Evolutionary conservation across 2,797 vertebrate genomes (phyloP), one percentile per base, ranked within the genome.

Genomic region (Coregonus suidteri): DNA sequence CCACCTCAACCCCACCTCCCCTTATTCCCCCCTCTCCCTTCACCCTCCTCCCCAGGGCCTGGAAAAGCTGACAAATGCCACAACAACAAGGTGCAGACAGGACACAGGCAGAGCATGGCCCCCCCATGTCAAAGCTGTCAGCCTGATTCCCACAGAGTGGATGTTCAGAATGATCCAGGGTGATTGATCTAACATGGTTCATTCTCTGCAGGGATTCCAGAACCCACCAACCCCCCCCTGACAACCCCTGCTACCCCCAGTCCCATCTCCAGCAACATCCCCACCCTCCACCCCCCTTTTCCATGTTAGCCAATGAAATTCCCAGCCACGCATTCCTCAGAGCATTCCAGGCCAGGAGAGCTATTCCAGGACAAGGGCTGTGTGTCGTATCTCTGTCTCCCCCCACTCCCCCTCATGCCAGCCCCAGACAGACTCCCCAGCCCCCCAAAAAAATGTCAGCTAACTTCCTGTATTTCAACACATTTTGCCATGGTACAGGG

Each of bases 61-160:
- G 78, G 75, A 79, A 87, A 86, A 87, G 83, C 81, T 85, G 87
- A 85, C 78, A 82, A 79, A 81, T 85, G 83, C 79, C 85, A 70
- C 83, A 86, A 84, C 88, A 92, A 89, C 87, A 90, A 93, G 90
- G 92, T 94, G 91, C 78, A 80, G 92, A 94, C 91, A 93, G 89
- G 79, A 82, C 65, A n/a, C 53, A 78, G 80, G 79, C 82, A 47
- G 35, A 74, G 64, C 74, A 59, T 71, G 79, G 87, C 86, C 84
- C 82, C 77, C 78, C 67, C 73, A 77, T 77, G 77, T 78, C 84
- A 75, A 64, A 84, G 85, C 86, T 91, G 91, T 90, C 91, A 90
- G 82, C 81, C 83, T 83, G 79, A 79, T 77, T 83, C 87, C 89
- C 85, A 74, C 87, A 84, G 79, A 20, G 85, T 83, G 88, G 89